phyloP scores from a whole-genome alignment of 2,797 vertebrate genomes.

The Emydoidea blandingii region DNA sequence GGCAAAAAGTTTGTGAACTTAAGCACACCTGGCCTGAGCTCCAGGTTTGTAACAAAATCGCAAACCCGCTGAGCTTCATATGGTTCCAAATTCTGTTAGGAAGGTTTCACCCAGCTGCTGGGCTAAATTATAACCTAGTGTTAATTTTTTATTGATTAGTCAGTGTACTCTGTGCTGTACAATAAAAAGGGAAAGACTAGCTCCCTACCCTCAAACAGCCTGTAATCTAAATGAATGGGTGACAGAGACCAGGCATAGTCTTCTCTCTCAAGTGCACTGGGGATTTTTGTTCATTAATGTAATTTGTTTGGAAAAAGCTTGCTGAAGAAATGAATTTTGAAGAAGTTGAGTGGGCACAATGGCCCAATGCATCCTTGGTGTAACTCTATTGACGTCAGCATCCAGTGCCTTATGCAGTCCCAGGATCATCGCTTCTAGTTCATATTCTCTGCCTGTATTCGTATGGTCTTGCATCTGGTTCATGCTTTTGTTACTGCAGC shows the following conservation, averaged over 20 bases:
- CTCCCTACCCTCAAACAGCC: accelerated
- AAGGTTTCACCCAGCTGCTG: not conserved
- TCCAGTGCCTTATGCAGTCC: accelerated
- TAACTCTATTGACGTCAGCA: not conserved
- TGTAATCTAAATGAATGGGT: not conserved
- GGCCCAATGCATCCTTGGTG: not conserved
- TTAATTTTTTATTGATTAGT: not conserved
- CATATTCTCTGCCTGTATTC: not conserved
- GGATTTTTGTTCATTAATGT: not conserved
- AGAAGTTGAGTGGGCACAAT: not conserved
- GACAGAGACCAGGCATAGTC: accelerated
- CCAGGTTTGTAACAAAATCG: not conserved
- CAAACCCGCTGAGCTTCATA: accelerated
- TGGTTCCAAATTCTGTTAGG: not conserved
- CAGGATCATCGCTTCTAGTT: not conserved
- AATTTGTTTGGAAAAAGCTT: not conserved
- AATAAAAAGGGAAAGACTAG: not conserved
- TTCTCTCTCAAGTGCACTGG: not conserved
- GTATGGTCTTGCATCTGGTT: not conserved
- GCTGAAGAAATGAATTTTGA: not conserved
- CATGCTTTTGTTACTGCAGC: conserved; percentile 64
- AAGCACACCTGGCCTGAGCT: not conserved
- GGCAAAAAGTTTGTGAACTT: not conserved
- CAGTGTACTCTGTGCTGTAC: accelerated
- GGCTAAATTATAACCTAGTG: not conserved